phyloP scores from a whole-genome alignment of 2,113 vertebrate genomes.

The Pristiophorus japonicus region DNA sequence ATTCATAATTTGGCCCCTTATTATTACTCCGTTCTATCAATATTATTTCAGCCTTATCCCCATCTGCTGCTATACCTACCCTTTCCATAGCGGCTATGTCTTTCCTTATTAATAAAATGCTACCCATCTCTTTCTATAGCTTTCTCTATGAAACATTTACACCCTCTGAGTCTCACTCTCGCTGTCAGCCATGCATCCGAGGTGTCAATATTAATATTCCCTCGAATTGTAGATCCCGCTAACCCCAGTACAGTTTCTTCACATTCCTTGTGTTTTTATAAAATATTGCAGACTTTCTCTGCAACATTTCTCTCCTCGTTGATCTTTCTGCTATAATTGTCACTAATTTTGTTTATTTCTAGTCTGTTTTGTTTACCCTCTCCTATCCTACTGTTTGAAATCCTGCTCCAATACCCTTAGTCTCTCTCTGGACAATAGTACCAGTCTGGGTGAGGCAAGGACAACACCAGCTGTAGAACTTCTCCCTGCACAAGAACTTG shows the following conservation, averaged over 20 bases:
- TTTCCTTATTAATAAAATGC: not conserved
- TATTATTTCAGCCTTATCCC: not conserved
- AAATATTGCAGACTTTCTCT: not conserved
- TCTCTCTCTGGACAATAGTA: not conserved
- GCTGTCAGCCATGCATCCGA: no score
- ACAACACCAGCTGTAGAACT: not conserved
- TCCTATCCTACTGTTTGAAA: not conserved
- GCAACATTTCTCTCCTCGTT: not conserved
- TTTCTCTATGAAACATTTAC: not conserved
- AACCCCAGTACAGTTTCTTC: not conserved
- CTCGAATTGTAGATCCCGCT: not conserved
- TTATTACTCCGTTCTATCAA: not conserved
- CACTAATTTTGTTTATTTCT: not conserved
- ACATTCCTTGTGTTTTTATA: not conserved
- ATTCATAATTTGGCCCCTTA: not conserved
- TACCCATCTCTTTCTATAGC: not conserved
- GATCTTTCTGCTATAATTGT: not conserved
- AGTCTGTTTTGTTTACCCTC: not conserved
- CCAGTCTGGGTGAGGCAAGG: not conserved
- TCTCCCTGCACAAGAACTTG: not conserved
- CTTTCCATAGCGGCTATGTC: not conserved
- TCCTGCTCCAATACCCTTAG: not conserved
- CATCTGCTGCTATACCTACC: not conserved
- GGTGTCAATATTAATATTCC: not conserved
- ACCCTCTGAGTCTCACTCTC: not conserved